phyloP scores from a whole-genome alignment of 1,140 invertebrate genomes.

The Ceratosolen solmsi region DNA sequence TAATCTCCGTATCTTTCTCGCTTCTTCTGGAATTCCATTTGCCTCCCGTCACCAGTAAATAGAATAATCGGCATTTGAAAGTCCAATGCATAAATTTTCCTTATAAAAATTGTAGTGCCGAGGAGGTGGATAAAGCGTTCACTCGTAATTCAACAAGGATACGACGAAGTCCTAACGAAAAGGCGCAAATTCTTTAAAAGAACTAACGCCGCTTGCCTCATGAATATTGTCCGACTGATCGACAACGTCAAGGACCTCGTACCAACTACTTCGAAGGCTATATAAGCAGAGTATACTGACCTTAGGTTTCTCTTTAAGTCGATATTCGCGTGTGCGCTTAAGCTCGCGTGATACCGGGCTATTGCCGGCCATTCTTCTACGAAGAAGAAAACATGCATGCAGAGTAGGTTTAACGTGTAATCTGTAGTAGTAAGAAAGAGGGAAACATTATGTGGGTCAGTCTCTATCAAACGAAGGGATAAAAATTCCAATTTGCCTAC shows the following conservation, averaged over 20 bases:
- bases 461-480: constrained; percentile 4
- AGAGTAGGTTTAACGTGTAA: constrained; percentile 41
- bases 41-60: too few relatives aligned
- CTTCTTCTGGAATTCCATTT: too few relatives aligned
- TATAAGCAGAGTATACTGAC: constrained; percentile 48
- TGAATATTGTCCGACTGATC: constrained; percentile 5
- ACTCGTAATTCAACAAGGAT: too few relatives aligned
- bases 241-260: constrained; percentile 8
- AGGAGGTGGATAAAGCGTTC: too few relatives aligned
- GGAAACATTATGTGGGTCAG: constrained; percentile 36
- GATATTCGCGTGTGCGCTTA: constrained; percentile 46
- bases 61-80: too few relatives aligned
- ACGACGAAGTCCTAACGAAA: too few relatives aligned
- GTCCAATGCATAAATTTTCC: too few relatives aligned
- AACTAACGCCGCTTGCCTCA: not conserved
- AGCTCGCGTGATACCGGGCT: constrained; percentile 41
- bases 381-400: constrained; percentile 29
- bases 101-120: too few relatives aligned
- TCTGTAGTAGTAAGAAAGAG: not conserved
- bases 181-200: too few relatives aligned
- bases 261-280: not conserved
- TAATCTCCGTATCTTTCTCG: too few relatives aligned
- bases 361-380: constrained; percentile 5
- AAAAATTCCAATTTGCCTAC: not conserved
- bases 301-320: constrained; percentile 42